phyloP scores from a whole-genome alignment of 2,888 invertebrate genomes.

The Clivina fossor region DNA sequence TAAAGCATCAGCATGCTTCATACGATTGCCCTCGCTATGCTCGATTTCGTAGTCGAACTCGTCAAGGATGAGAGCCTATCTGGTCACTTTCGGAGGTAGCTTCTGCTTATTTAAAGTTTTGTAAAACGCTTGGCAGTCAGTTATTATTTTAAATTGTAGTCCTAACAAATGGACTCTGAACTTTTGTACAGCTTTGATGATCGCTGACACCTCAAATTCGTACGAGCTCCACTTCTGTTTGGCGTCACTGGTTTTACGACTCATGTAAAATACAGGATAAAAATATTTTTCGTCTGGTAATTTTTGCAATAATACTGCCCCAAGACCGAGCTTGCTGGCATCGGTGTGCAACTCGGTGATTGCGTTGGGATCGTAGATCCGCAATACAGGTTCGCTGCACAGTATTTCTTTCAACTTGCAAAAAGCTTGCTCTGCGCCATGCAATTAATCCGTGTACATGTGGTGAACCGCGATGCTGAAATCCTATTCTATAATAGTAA shows the following conservation, averaged over 20 bases:
- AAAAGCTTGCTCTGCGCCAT: background rate
- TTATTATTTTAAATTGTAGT: constrained; percentile 20
- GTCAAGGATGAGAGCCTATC: constrained; percentile 18
- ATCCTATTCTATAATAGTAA: constrained; percentile 42
- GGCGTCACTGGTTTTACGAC: background rate
- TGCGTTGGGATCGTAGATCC: background rate
- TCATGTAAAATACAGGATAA: background rate
- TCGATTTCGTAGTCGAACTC: constrained; percentile 35
- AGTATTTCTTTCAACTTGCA: background rate
- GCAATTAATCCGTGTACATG: constrained; percentile 43
- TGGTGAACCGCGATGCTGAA: constrained; percentile 44
- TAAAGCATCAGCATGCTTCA: constrained; percentile 27
- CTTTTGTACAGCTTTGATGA: constrained; percentile 1
- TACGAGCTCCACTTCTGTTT: background rate
- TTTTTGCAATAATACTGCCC: too few relatives aligned
- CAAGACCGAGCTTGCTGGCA: too few relatives aligned
- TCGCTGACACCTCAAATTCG: background rate
- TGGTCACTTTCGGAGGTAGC: constrained; percentile 17
- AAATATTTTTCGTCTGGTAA: background rate
- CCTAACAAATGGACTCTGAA: background rate
- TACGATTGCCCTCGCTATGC: constrained; percentile 30
- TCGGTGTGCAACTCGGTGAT: background rate
- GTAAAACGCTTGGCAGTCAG: constrained; percentile 29
- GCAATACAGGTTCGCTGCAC: background rate
- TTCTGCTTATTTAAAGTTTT: constrained; percentile 24